Evolutionary conservation across 2,797 vertebrate species (phyloP).

Genomic region (Coilia nasus): DNA sequence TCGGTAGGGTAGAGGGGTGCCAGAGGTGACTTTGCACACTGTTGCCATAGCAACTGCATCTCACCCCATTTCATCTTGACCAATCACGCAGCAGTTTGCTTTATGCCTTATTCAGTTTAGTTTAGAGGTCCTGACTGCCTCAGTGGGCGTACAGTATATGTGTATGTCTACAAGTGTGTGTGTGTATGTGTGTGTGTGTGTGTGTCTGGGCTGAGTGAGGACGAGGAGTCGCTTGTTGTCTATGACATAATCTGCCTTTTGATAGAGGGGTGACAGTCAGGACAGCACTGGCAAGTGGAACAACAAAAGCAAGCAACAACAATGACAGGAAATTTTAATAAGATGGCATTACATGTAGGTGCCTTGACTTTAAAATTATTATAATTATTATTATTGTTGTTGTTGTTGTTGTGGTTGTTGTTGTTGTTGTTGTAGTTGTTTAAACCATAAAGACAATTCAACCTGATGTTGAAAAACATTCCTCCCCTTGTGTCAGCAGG

Average conservation of each 20-base stretch:
- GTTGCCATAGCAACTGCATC: slow-evolving; percentile 75
- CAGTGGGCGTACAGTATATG: neutral
- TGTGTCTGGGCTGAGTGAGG: no score
- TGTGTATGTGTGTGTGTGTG: no score
- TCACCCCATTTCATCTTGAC: slow-evolving; percentile 67
- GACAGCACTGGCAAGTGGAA: neutral
- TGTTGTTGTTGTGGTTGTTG: no score
- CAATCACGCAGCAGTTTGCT: slow-evolving; percentile 64
- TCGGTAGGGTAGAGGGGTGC: neutral
- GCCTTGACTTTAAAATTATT: no score
- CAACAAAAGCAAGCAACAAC: neutral
- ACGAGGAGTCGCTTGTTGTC: neutral
- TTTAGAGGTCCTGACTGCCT: slow-evolving; percentile 25
- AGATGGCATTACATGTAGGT: no score
- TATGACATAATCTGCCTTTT: neutral
- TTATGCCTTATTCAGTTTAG: slow-evolving; percentile 45
- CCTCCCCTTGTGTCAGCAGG: neutral
- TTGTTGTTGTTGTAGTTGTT: no score
- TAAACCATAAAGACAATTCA: neutral
- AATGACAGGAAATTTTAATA: no score
- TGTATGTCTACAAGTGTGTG: slow-evolving; percentile 14
- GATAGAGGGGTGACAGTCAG: neutral
- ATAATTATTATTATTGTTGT: no score
- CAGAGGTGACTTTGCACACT: slow-evolving; percentile 45
- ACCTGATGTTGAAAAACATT: neutral